Evolutionary conservation across 2,797 vertebrate species (phyloP).

Genomic region (Cygnus olor): DNA sequence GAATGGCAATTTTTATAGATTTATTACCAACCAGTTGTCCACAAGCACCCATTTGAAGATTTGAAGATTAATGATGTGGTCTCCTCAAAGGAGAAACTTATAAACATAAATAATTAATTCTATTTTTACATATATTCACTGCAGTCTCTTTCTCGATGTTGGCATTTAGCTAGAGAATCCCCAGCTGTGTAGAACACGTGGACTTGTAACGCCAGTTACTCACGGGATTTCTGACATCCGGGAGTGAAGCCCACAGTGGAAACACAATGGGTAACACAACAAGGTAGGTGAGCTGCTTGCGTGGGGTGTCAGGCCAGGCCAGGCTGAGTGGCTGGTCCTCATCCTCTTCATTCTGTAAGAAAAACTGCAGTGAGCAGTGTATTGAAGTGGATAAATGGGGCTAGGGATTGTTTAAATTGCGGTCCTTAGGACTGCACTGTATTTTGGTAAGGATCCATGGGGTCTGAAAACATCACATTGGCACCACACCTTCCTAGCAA

Average conservation of each 20-base stretch:
- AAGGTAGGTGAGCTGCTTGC: constrained; percentile 89
- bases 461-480: background rate
- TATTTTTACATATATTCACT: background rate
- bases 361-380: background rate
- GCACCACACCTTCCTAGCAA: background rate
- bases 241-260: constrained; percentile 91
- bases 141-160: background rate
- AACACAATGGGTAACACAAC: constrained; percentile 91
- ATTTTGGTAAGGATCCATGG: background rate
- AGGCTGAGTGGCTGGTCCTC: constrained; percentile 91
- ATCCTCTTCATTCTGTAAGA: constrained; percentile 76
- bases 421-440: background rate
- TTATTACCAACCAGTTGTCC: background rate
- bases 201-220: constrained; percentile 60
- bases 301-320: constrained; percentile 86
- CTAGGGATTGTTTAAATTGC: background rate
- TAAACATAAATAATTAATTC: background rate
- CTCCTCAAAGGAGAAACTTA: background rate
- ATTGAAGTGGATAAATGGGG: background rate
- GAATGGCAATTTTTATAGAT: background rate
- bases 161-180: background rate
- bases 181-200: background rate
- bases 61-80: background rate
- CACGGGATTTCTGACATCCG: constrained; percentile 91
- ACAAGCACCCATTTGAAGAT: background rate